Base-by-base conservation (phyloP, 2,888 invertebrate species). In the Oeneis ivallda region DNA sequence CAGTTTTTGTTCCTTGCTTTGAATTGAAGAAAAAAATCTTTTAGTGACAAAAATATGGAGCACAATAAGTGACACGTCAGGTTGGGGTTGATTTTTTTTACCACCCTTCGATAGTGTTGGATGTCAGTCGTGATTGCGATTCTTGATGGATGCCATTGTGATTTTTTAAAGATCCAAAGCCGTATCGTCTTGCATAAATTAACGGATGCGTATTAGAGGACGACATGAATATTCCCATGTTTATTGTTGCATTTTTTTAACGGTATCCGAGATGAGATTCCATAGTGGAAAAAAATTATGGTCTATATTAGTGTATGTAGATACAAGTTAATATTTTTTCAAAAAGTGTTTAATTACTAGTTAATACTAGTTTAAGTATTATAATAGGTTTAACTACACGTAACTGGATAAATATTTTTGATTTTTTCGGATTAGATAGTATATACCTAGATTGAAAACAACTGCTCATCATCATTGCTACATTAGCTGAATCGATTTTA, bases 111-210 rank as follows among this genome's bases (percentile, higher is more conserved):
- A 75, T 82, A 87, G 91, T 89, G 85, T 89, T 87, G 82, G 86
- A 85, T 90, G 91, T 84, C 91, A 86, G 76, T 78, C 66, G 78
- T 75, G 83, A 84, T 87, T 83, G 90, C 86, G 79, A 89, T 87
- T 89, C 85, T 82, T 89, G 89, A 90, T 85, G 84, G 79, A 81
- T 81, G 81, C 76, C 78, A 80, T 88, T 90, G 86, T 87, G 67
- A 62, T 74, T 76, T 79, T 77, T 75, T 69, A 72, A 67, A 71
- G 72, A 72, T 76, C 81, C 81, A 81, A 79, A 74, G 68, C 72
- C 70, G 79, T 79, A 86, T 88, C 89, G 79, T 83, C 89, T 91
- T 92, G 92, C 91, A 92, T 92, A 91, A 88, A 92, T 92, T 91
- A 90, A 82, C 80, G 80, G 76, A 74, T 77, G 78, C 75, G 80